Percentiles rank a stretch among this genome's conserved stretches.
These are phyloP conservation scores for Coendou prehensilis DNA, from an alignment of 2,797 vertebrate genomes.

Conservation along the genomic window DNA sequence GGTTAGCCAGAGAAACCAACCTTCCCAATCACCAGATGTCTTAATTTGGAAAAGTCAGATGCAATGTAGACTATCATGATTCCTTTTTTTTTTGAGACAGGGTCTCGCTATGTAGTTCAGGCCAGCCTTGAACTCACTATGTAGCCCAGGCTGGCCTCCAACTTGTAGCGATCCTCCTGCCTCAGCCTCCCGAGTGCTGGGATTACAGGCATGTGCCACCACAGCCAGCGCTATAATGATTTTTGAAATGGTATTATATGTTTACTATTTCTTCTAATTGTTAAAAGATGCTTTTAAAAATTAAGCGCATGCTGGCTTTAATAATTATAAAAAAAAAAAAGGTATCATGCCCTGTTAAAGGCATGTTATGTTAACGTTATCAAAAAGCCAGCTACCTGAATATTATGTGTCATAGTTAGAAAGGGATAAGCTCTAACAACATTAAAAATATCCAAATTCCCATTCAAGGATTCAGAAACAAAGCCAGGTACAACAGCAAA, in stretches of 20 bases:
- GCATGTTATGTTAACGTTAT: background rate
- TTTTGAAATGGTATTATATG: constrained; percentile 65
- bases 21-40: constrained; percentile 69
- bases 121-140: too few relatives aligned
- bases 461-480: background rate
- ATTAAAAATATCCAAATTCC: constrained; percentile 44
- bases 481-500: background rate
- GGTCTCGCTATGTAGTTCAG: too few relatives aligned
- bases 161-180: too few relatives aligned
- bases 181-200: too few relatives aligned
- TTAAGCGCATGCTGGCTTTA: constrained; percentile 50
- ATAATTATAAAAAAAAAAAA: background rate
- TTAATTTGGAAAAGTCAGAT: constrained; percentile 71
- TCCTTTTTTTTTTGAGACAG: background rate
- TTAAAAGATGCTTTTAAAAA: constrained; percentile 59
- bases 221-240: background rate
- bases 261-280: constrained; percentile 74
- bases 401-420: background rate
- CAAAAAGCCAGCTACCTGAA: background rate
- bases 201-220: too few relatives aligned
- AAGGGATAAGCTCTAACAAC: constrained; percentile 2
- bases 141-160: too few relatives aligned
- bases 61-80: constrained; percentile 36
- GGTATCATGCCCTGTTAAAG: background rate
- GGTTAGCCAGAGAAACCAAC: constrained; percentile 69